Base-by-base conservation (phyloP, 2,113 vertebrate genomes). In the Notechis scutatus region DNA sequence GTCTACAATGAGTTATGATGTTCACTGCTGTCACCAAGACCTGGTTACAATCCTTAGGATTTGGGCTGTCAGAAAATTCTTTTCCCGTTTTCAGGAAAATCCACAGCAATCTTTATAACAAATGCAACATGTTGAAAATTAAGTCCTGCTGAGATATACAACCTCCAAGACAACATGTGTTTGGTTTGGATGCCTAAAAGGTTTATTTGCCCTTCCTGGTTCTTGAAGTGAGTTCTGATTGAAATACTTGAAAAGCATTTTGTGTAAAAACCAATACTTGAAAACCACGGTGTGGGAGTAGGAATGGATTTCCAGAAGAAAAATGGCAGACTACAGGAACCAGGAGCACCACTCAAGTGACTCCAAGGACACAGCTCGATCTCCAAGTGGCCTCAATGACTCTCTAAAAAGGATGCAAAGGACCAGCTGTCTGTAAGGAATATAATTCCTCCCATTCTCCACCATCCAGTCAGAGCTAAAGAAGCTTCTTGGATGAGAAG, bases 1-100 rank as follows among this genome's bases (percentile, higher is more conserved):
- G 91, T 74, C 69, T 87, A 81, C 61, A 94, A 45, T 50, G 93
- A 56, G 64, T 42, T 89, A 94, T 81, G n/a, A 45, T 42, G 42
- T 55, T 54, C 34, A 54, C 15, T 20, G 12, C 57, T 69, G 42
- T 11, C 5, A 24, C 8, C 42, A 59, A 34, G 23, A 56, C 29
- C 55, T 24, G 34, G 10, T 45, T 29, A 42, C 15, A 29, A 20
- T 87, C 47, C 23, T 45, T 23, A 15, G 15, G 74, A n/a, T 34
- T 85, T 9, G 29, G 26, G 1, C 61, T 3, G 1, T n/a, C 11
- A 69, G 64, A 69, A 69, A 69, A 69, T 69, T 69, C 4, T 34
- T 74, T n/a, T n/a, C 29, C 29, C 1, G 1, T 69, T 34, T 74
- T 15, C 29, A 74, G 29, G 64, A 18, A 74, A 74, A 74, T 15